A percentile compares a stretch with the other conserved stretches of the same genome.
Conservation (phyloP, 2,113 vertebrate genomes). For the Sphyrna mokarran region DNA sequence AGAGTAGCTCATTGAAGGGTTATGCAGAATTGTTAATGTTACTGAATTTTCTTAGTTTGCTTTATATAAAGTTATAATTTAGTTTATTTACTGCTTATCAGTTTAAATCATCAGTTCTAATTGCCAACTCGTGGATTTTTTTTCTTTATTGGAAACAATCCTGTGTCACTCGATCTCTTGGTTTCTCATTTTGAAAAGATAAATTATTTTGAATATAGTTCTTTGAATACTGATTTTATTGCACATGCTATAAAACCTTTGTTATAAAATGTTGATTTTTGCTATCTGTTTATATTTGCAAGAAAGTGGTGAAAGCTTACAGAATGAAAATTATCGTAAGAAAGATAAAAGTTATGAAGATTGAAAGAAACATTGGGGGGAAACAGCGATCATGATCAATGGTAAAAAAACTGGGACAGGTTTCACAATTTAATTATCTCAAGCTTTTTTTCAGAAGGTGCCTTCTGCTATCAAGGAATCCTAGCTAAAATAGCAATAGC, state of each 20-base stretch:
- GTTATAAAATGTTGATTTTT: background rate
- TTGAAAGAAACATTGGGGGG: background rate
- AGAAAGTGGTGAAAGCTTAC: background rate
- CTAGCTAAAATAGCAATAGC: background rate
- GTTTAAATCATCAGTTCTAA: background rate
- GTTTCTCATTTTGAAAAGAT: background rate
- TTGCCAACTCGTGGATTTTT: background rate
- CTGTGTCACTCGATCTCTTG: too few relatives aligned
- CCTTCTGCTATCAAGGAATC: too few relatives aligned
- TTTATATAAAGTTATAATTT: background rate
- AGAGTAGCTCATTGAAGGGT: too few relatives aligned
- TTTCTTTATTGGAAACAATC: background rate
- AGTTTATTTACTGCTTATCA: background rate
- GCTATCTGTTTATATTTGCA: background rate
- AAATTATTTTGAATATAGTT: background rate
- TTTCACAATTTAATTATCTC: background rate
- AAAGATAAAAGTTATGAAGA: background rate
- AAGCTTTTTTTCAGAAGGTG: background rate
- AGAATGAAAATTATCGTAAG: background rate
- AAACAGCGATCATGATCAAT: background rate
- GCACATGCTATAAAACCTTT: background rate
- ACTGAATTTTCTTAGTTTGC: background rate
- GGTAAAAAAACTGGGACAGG: background rate
- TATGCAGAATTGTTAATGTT: background rate
- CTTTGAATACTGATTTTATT: background rate